A percentile compares a stretch with the other conserved stretches of the same genome.
Conservation (phyloP, 2,888 invertebrate genomes). For the Mesorhabditis spiculigera region DNA sequence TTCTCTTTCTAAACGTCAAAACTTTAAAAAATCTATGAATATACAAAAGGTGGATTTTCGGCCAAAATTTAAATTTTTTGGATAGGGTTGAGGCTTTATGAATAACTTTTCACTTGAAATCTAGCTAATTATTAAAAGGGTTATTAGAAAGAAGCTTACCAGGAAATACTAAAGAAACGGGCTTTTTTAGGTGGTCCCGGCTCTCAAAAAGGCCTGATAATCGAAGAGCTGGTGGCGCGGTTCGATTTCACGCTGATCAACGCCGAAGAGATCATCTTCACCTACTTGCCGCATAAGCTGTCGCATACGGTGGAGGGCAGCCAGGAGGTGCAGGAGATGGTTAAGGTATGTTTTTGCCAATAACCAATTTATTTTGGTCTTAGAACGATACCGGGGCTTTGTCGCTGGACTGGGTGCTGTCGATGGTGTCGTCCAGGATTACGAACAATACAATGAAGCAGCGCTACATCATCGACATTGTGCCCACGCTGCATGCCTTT, state of each 20-base stretch:
- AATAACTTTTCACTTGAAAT: not conserved
- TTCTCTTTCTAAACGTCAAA: not conserved
- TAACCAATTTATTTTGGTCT: slow-evolving; percentile 9
- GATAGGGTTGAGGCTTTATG: not conserved
- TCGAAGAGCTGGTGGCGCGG: slow-evolving; percentile 50
- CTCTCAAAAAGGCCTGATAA: slow-evolving; percentile 53
- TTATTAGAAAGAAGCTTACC: not conserved
- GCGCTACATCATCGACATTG: slow-evolving; percentile 32
- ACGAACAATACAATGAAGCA: slow-evolving; percentile 39
- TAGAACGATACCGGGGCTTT: slow-evolving; percentile 50
- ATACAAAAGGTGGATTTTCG: not conserved
- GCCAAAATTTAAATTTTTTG: not conserved
- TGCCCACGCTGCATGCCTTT: slow-evolving; percentile 28
- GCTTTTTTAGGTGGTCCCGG: slow-evolving; percentile 52
- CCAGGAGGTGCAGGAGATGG: slow-evolving; percentile 45
- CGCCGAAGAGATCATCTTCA: slow-evolving; percentile 54
- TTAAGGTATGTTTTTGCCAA: slow-evolving; percentile 29
- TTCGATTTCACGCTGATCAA: slow-evolving; percentile 50
- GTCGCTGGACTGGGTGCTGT: slow-evolving; percentile 53
- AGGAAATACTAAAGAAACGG: not conserved
- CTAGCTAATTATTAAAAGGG: too few relatives aligned
- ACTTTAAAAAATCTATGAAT: not conserved
- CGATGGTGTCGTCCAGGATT: slow-evolving; percentile 49
- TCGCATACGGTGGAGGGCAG: slow-evolving; percentile 44
- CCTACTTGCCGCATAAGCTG: slow-evolving; percentile 52